Conservation (phyloP, 1,140 invertebrate genomes). For the Diorhabda elongata region DNA sequence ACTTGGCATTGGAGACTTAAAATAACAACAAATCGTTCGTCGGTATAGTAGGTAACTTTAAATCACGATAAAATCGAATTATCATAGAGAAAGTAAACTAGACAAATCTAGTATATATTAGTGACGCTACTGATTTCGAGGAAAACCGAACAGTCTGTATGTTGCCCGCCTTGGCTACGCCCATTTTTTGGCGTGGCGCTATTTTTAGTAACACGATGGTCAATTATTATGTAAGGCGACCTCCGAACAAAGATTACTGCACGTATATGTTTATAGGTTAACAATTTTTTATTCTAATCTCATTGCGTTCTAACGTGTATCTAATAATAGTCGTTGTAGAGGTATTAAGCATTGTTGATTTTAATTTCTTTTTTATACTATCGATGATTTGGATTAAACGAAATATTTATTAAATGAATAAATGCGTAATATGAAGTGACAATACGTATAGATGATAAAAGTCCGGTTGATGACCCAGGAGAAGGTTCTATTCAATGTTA, state of each 20-base stretch:
- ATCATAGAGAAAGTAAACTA: too few relatives aligned
- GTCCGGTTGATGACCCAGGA: too few relatives aligned
- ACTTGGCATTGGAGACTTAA: background rate
- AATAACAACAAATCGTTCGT: background rate
- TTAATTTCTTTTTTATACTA: background rate
- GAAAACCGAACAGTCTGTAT: background rate
- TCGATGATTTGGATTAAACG: too few relatives aligned
- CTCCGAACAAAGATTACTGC: background rate
- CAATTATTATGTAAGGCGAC: constrained; percentile 2
- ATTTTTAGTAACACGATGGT: background rate
- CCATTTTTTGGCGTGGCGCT: background rate
- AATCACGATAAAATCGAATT: too few relatives aligned
- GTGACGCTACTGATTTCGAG: too few relatives aligned
- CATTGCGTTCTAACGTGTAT: background rate
- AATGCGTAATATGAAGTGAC: too few relatives aligned
- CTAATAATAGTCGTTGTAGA: background rate
- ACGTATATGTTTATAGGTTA: background rate
- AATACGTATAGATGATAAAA: too few relatives aligned
- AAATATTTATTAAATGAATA: too few relatives aligned
- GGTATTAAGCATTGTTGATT: background rate
- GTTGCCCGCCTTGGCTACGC: background rate
- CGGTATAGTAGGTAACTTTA: too few relatives aligned
- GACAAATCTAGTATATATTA: too few relatives aligned
- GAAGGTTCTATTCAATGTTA: too few relatives aligned
- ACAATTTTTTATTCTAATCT: background rate